phyloP scores from a whole-genome alignment of 92 coral and sea anemone genomes.

The Phenganax marumi region DNA sequence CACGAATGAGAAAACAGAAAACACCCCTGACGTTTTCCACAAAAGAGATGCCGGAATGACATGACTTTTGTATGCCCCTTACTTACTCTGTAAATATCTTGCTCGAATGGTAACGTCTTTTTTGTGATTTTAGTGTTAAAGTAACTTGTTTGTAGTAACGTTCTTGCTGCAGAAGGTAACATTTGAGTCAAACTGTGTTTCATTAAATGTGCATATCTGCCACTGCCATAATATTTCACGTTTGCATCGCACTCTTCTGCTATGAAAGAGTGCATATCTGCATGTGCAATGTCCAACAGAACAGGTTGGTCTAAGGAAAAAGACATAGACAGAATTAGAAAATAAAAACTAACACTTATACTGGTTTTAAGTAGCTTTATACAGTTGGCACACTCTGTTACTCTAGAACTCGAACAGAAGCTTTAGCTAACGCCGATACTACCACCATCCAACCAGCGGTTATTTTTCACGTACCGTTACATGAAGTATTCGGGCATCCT shows the following conservation, averaged over 20 bases:
- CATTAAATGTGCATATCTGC: conserved; percentile 63
- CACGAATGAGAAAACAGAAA: too few species aligned
- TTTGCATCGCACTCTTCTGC: conserved; percentile 81
- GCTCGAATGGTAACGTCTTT: conserved; percentile 65
- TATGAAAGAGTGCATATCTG: conserved; percentile 77
- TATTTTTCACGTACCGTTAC: conserved; percentile 2
- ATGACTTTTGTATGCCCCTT: not conserved
- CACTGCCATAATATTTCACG: conserved; percentile 73
- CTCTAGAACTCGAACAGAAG: too few species aligned
- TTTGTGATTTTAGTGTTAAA: conserved; percentile 71
- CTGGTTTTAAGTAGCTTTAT: too few species aligned
- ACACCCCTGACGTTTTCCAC: not conserved
- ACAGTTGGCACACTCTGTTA: too few species aligned
- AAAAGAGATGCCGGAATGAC: not conserved
- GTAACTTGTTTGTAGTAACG: conserved; percentile 70
- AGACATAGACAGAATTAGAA: not conserved
- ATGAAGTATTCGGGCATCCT: conserved; percentile 15
- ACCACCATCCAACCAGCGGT: not conserved
- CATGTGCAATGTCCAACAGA: conserved; percentile 74
- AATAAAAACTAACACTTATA: too few species aligned
- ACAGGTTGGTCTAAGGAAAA: conserved; percentile 41
- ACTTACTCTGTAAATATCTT: conserved; percentile 71
- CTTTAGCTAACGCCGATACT: not conserved
- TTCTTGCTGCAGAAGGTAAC: conserved; percentile 70
- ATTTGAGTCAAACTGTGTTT: conserved; percentile 62